These are phyloP conservation scores for Cephus rjabovi DNA, from an alignment of 2,888 invertebrate species.

Conservation along the genomic window DNA sequence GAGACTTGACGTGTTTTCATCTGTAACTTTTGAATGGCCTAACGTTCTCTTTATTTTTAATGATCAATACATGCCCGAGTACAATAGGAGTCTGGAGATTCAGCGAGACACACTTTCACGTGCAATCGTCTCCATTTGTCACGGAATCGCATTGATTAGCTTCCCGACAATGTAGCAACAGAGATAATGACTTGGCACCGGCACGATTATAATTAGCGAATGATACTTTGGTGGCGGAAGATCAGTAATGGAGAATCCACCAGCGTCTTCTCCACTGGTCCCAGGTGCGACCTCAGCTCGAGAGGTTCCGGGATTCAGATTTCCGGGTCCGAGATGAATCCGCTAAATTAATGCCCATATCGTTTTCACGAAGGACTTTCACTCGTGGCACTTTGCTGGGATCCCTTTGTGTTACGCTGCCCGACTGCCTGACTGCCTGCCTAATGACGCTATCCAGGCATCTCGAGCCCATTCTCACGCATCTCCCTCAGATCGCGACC, in stretches of 20 bases:
- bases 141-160: background rate
- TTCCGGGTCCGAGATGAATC: background rate
- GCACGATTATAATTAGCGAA: background rate
- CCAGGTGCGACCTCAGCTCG: background rate
- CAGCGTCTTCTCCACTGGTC: background rate
- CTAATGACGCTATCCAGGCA: background rate
- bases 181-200: background rate
- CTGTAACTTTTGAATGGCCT: background rate
- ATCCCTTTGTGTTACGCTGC: background rate
- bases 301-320: background rate
- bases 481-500: conserved; percentile 10
- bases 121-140: background rate
- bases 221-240: background rate
- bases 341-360: conserved; percentile 34
- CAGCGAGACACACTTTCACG: background rate
- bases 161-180: background rate
- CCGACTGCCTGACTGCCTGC: background rate
- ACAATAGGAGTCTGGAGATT: background rate
- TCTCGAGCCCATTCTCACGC: conserved; percentile 1
- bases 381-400: conserved; percentile 21
- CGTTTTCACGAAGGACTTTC: conserved; percentile 48
- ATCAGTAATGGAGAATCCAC: background rate
- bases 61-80: background rate
- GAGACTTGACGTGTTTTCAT: background rate
- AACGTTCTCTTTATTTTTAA: background rate